Evolutionary conservation across 2,888 invertebrate genomes (phyloP), one percentile per base, ranked within the genome.

Genomic region (Trisateles emortualis): DNA sequence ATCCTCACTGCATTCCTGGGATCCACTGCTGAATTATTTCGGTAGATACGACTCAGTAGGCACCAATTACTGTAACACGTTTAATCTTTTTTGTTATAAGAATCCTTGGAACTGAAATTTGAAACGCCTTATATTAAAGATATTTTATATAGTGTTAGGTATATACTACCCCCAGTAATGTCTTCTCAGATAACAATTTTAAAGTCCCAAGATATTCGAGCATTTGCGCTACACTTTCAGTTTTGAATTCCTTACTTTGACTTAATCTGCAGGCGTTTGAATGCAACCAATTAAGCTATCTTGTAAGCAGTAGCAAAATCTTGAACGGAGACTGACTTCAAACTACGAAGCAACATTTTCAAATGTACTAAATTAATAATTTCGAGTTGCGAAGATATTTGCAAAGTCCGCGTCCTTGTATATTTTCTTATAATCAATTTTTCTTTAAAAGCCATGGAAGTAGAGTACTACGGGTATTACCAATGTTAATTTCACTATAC

Each of bases 1-100:
- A 17, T 43, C 13, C 19, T 13, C 19, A n/a, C 41, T 49, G 38
- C 38, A 52, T 43, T 52, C 47, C 32, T 38, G 9, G n/a, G 33
- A 24, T 41, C 17, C 19, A 36, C 19, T 22, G n/a, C 11, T 42
- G 26, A 35, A 26, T 26, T 36, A 42, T 42, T 36, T 11, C 14
- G 17, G 29, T 14, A 42, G 26, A 30, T 19, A 6, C 30, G 30
- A 19, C 19, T 32, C 42, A 29, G 32, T 29, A 19, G 11, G 0
- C 16, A 8, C 11, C 42, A 43, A 26, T 26, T 45, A n/a, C 13
- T 17, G 10, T 17, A 8, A 16, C 35, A 13, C 11, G 6, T n/a
- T 17, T 36, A 3, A 1, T 19, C 10, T 36, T 19, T 36, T 2
- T 36, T 16, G 14, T 35, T 32, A 1, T 8, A 33, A 16, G 33